Percentiles rank a stretch among this genome's conserved stretches.
phyloP scores from a whole-genome alignment of 2,888 invertebrate genomes.

The Onthophagus sagittarius region DNA sequence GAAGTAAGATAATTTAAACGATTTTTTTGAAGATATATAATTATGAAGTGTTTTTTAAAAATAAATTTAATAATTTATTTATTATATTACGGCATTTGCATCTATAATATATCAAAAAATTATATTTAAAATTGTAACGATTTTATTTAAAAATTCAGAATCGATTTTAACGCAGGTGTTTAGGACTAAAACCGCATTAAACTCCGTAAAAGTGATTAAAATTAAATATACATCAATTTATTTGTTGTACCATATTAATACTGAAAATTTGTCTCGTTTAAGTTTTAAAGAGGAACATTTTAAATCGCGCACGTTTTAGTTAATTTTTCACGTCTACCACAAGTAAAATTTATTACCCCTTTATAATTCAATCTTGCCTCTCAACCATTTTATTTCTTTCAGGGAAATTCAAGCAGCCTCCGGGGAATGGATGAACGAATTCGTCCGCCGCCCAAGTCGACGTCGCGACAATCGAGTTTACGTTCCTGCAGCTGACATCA shows the following conservation, averaged over 20 bases:
- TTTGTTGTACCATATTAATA: no score
- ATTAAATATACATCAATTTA: not conserved
- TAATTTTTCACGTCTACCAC: not conserved
- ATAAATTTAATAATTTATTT: no score
- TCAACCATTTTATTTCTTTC: conserved; percentile 36
- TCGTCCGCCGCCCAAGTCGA: conserved; percentile 53
- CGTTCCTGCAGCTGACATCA: conserved; percentile 59
- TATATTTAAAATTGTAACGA: no score
- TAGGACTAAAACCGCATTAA: not conserved
- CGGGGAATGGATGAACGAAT: conserved; percentile 67
- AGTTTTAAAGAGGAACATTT: no score
- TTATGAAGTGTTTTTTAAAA: no score
- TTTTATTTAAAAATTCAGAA: no score
- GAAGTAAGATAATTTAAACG: not conserved
- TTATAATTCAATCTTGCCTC: not conserved
- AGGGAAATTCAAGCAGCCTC: conserved; percentile 67
- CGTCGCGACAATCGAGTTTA: conserved; percentile 51
- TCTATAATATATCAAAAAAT: no score
- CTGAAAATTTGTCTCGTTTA: no score
- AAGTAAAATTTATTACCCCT: not conserved
- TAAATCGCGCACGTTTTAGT: not conserved
- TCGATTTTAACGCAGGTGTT: not conserved
- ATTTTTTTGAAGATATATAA: no score
- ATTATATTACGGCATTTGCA: no score
- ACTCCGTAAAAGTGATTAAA: not conserved